Conservation (phyloP, 2,113 vertebrate genomes). For the Rhinopomastus cyanomelas region DNA sequence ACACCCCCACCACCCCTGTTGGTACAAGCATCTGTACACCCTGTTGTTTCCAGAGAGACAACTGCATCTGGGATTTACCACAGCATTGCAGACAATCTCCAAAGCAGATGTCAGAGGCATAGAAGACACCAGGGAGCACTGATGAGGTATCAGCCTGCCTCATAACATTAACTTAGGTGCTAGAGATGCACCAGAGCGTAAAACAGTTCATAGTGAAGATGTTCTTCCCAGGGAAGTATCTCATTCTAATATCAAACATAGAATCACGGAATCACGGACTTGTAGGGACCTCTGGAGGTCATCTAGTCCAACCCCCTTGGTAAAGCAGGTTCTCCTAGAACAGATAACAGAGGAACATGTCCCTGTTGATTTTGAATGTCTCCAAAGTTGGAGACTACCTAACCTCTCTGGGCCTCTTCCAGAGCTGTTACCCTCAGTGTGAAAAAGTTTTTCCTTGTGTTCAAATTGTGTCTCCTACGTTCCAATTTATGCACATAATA, state of each 20-base stretch:
- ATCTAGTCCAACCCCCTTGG: no score
- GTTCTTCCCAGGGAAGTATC: neutral
- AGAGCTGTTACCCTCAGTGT: no score
- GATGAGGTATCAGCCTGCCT: neutral
- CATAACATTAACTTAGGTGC: neutral
- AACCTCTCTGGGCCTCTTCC: no score
- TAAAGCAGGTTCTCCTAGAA: no score
- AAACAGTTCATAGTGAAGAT: neutral
- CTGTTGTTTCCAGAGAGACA: neutral
- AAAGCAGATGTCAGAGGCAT: neutral
- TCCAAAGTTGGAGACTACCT: no score
- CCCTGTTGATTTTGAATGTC: no score
- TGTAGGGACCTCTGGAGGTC: no score
- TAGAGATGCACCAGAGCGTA: neutral
- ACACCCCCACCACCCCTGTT: rapidly evolving
- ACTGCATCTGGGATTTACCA: neutral
- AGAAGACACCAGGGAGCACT: neutral
- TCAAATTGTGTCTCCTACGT: no score
- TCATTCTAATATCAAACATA: neutral
- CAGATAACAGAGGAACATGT: no score
- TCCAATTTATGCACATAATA: no score
- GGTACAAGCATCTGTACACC: neutral
- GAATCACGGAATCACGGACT: no score
- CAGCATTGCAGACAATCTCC: neutral
- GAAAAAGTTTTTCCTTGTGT: no score